Evolutionary conservation across 2,113 vertebrate species (phyloP).

Genomic region (Microcebus lehilahytsara): DNA sequence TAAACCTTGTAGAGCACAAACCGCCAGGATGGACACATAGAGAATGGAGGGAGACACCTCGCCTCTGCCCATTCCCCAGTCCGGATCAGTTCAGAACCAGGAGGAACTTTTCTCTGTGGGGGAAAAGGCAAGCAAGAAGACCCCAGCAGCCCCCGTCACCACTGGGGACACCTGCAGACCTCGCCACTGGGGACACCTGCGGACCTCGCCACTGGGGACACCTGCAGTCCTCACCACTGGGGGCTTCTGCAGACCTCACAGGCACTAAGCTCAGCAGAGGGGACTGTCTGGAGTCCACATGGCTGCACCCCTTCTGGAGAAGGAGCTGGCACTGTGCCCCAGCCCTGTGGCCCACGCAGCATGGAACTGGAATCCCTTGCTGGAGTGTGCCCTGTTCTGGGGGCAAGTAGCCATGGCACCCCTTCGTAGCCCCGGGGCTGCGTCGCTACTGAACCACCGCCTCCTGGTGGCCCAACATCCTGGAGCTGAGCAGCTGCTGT

Average conservation of each 20-base stretch:
- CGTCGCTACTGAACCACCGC: neutral
- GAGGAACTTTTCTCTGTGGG: neutral
- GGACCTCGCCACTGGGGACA: neutral
- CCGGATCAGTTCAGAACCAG: neutral
- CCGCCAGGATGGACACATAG: neutral
- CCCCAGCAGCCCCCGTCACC: neutral
- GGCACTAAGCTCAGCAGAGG: neutral
- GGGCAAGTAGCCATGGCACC: neutral
- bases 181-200: neutral
- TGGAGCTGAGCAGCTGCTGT: neutral
- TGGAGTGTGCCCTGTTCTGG: neutral
- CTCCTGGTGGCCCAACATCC: neutral
- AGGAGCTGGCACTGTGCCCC: neutral
- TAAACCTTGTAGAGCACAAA: neutral
- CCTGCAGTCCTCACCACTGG: neutral
- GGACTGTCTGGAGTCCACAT: neutral
- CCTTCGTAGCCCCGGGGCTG: neutral
- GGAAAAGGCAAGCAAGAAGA: neutral
- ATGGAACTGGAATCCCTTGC: neutral
- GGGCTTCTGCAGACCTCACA: neutral
- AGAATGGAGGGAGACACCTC: neutral
- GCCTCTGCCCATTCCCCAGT: neutral
- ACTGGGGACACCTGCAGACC: neutral
- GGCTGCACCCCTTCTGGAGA: neutral
- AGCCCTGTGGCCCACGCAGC: neutral